phyloP scores from a whole-genome alignment of 2,797 vertebrate species.

The Heteromormyrus szaboi region DNA sequence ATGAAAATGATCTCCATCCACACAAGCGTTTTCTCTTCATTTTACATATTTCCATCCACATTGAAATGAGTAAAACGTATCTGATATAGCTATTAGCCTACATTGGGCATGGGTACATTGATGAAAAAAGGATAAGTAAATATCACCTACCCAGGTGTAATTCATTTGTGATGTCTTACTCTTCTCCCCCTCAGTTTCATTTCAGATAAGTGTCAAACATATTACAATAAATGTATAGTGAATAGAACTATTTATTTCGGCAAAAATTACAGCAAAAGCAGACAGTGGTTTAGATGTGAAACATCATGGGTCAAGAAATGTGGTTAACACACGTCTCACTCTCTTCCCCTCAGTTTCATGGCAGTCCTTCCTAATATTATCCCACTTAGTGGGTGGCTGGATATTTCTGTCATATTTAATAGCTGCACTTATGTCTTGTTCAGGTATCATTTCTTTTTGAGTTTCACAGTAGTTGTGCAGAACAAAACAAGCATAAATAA shows the following conservation, averaged over 20 bases:
- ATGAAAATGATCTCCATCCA: neutral
- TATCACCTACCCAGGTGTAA: neutral
- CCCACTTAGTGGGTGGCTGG: constrained; percentile 21
- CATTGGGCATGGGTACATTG: neutral
- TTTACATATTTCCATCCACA: neutral
- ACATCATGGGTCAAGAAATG: constrained; percentile 16
- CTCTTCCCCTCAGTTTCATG: constrained; percentile 21
- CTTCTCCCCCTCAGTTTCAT: neutral
- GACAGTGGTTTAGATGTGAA: neutral
- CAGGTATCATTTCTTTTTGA: constrained; percentile 13
- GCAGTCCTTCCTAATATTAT: constrained; percentile 9
- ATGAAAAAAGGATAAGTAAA: neutral
- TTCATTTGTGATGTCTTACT: neutral
- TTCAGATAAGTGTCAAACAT: neutral
- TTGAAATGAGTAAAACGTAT: neutral
- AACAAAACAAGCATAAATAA: constrained; percentile 32
- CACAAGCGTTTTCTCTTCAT: neutral
- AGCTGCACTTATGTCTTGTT: neutral
- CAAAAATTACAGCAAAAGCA: neutral
- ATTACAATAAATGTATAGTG: neutral
- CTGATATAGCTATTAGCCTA: neutral
- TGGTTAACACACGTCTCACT: constrained; percentile 25
- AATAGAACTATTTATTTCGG: neutral
- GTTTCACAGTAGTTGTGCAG: constrained; percentile 31
- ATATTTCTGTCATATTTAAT: constrained; percentile 18